Evolutionary conservation across 2,113 vertebrate species (phyloP), one percentile per base, ranked within the genome.

Genomic region (Heteronetta atricapilla): DNA sequence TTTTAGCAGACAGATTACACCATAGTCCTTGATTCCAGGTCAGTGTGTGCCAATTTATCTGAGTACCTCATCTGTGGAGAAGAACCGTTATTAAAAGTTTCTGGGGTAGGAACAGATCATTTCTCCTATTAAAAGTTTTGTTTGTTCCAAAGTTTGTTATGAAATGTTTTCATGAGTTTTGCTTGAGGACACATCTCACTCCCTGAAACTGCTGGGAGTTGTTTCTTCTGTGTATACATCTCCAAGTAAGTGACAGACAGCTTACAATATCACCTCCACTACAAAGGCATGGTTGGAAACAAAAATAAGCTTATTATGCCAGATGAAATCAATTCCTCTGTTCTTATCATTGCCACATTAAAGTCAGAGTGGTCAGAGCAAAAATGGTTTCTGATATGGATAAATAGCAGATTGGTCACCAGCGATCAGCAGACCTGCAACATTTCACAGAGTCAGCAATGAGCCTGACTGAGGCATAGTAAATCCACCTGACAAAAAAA

Each of bases 301-400:
- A 93, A 94, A 97, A 94, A 87, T 50, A 93, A 87, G 52, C n/a
- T 88, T 72, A 81, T 82, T 92, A 87, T 40, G 67, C 16, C 68
- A 89, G 20, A 11, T 72, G 58, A 92, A 75, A 92, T 78, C 68
- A 83, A 12, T 90, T 78, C 52, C 58, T 86, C 84, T 96, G 69
- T 77, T 96, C 84, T 91, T 89, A 82, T 82, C 82, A 56, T 62
- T 88, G 50, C 38, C 34, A 84, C 20, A 29, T 60, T 77, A 93
- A 23, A 88, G 58, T 59, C 52, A 79, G 44, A 92, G 11, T 69
- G 17, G 34, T 42, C 55, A 31, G 68, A 93, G 60, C 22, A 75
- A 82, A 85, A 84, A 66, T 2, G 0, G 4, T 36, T 90, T 94
- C 59, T 85, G 81, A 92, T 95, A 81, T 18, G 38, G 75, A 82